Evolutionary conservation across 2,888 invertebrate species (phyloP).

Genomic region (Agrochola litura): DNA sequence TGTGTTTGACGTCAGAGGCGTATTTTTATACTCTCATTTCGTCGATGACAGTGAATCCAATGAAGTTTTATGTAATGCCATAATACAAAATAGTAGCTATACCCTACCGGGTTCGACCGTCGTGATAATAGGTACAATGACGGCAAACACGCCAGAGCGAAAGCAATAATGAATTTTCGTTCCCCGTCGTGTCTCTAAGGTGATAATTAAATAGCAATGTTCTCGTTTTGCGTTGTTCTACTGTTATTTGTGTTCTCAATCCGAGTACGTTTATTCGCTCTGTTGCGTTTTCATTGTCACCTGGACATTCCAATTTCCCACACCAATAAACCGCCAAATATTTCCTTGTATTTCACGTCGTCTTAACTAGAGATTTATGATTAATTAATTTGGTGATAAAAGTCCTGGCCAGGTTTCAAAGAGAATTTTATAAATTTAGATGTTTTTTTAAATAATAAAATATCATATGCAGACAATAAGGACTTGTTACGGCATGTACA

Average conservation of each 20-base stretch:
- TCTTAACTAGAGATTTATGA: neutral
- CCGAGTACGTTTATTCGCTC: conserved; percentile 37
- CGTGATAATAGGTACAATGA: conserved; percentile 38
- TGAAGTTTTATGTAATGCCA: conserved; percentile 22
- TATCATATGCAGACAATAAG: neutral
- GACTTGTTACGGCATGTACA: too few relatives aligned
- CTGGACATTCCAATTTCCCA: conserved; percentile 42
- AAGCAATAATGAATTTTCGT: conserved; percentile 53
- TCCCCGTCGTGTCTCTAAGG: conserved; percentile 36
- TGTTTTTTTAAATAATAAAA: neutral
- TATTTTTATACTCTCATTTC: conserved; percentile 19
- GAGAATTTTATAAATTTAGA: neutral
- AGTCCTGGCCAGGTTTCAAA: neutral
- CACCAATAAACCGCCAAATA: conserved; percentile 39
- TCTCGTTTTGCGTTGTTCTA: conserved; percentile 39
- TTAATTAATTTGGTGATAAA: neutral
- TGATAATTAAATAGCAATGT: conserved; percentile 49
- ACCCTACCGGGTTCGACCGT: conserved; percentile 16
- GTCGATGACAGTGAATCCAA: conserved; percentile 18
- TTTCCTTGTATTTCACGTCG: conserved; percentile 20
- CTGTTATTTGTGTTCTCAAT: conserved; percentile 40
- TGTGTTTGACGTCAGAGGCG: conserved; percentile 27
- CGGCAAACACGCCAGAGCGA: conserved; percentile 34
- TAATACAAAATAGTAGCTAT: conserved; percentile 20
- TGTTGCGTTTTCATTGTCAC: conserved; percentile 39